A percentile compares a stretch with the other conserved stretches of the same genome.
phyloP scores from a whole-genome alignment of 2,113 vertebrate species.

The Coracopsis vasa region DNA sequence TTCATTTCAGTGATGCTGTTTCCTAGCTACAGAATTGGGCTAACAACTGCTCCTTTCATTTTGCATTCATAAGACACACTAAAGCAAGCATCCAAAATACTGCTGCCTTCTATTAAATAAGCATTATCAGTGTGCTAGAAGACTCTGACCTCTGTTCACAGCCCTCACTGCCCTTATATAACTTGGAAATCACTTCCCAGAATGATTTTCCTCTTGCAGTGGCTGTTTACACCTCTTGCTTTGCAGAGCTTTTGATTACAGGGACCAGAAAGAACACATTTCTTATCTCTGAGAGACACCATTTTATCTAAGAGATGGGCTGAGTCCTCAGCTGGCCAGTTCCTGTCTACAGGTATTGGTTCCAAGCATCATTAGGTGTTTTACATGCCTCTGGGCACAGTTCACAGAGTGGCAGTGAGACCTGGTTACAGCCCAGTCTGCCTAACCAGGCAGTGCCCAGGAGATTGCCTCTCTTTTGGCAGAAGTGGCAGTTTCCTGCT shows the following conservation, averaged over 20 bases:
- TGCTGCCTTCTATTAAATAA: constrained; percentile 11
- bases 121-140: not conserved
- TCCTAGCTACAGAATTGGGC: not conserved
- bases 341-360: not conserved
- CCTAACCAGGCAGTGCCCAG: not conserved
- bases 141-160: constrained; percentile 13
- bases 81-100: constrained; percentile 11
- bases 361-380: not conserved
- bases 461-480: not conserved
- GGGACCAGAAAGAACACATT: not conserved
- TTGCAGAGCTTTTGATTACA: not conserved
- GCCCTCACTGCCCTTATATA: not conserved
- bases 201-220: not conserved
- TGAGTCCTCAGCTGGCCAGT: not conserved
- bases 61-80: not conserved
- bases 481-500: not conserved
- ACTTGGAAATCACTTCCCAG: not conserved
- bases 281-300: not conserved
- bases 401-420: not conserved
- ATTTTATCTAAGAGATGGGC: not conserved
- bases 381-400: not conserved
- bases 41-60: not conserved
- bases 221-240: not conserved
- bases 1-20: not conserved
- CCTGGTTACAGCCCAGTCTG: not conserved